These are phyloP conservation scores for Zootermopsis nevadensis DNA, from an alignment of 2,888 invertebrate genomes.

Conservation along the genomic window DNA sequence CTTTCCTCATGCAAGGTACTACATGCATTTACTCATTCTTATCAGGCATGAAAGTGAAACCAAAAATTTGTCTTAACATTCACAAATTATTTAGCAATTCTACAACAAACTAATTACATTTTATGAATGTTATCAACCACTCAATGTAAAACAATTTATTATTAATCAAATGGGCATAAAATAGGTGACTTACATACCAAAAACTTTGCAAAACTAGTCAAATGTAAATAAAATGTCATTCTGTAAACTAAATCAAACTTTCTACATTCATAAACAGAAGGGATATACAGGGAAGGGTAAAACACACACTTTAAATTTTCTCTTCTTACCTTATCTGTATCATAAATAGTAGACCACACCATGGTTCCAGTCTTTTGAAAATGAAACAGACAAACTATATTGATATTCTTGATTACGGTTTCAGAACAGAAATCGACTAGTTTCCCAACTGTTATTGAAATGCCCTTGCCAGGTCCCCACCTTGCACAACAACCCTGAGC, in stretches of 20 bases:
- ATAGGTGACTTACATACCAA: neutral
- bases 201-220: neutral
- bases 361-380: slow-evolving; percentile 56
- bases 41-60: too few relatives aligned
- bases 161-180: too few relatives aligned
- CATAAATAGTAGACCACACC: slow-evolving; percentile 66
- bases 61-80: too few relatives aligned
- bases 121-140: too few relatives aligned
- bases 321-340: slow-evolving; percentile 57
- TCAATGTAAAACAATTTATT: too few relatives aligned
- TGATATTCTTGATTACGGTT: slow-evolving; percentile 12
- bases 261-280: neutral
- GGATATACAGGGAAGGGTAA: neutral
- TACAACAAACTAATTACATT: too few relatives aligned
- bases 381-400: slow-evolving; percentile 41
- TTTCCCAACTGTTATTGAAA: slow-evolving; percentile 25
- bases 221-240: neutral
- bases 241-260: neutral
- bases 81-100: too few relatives aligned
- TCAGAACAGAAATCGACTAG: neutral
- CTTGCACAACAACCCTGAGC: slow-evolving; percentile 23
- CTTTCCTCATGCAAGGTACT: too few relatives aligned
- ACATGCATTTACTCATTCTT: too few relatives aligned
- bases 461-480: slow-evolving; percentile 32
- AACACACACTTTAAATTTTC: neutral